Conservation (phyloP, 2,797 vertebrate genomes). For the Poecilia gillii region DNA sequence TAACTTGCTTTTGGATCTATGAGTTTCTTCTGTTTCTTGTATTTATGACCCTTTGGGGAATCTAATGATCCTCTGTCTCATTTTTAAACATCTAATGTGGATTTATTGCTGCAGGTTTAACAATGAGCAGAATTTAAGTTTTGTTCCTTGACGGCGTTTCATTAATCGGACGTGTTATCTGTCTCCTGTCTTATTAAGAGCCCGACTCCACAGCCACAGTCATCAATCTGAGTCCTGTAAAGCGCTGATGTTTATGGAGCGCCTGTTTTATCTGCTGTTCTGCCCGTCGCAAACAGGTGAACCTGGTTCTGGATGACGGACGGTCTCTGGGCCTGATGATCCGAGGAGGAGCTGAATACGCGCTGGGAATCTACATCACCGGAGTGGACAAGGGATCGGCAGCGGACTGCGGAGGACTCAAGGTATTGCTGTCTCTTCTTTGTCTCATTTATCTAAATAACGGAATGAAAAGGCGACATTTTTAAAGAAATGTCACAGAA, state of each 20-base stretch:
- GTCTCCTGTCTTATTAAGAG: slow-evolving; percentile 1
- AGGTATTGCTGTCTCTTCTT: slow-evolving; percentile 80
- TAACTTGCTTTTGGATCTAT: background rate
- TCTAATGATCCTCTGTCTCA: background rate
- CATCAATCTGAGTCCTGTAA: background rate
- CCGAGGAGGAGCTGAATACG: slow-evolving; percentile 93
- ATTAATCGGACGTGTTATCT: background rate
- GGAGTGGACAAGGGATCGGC: slow-evolving; percentile 94
- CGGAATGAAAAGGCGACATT: background rate
- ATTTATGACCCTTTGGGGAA: slow-evolving; percentile 1
- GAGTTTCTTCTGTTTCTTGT: background rate
- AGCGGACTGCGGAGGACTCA: slow-evolving; percentile 92
- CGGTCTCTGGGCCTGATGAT: slow-evolving; percentile 95
- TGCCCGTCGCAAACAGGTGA: slow-evolving; percentile 83
- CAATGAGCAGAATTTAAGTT: background rate
- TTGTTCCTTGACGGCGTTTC: background rate
- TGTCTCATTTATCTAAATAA: background rate
- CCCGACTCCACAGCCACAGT: background rate
- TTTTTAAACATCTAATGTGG: background rate
- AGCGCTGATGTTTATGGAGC: background rate
- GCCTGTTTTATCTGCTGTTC: background rate
- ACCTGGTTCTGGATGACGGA: slow-evolving; percentile 92
- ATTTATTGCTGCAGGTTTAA: slow-evolving; percentile 8
- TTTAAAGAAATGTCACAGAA: background rate
- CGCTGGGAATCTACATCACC: slow-evolving; percentile 95